phyloP scores from a whole-genome alignment of 2,113 vertebrate species.

The Noturus placidus region DNA sequence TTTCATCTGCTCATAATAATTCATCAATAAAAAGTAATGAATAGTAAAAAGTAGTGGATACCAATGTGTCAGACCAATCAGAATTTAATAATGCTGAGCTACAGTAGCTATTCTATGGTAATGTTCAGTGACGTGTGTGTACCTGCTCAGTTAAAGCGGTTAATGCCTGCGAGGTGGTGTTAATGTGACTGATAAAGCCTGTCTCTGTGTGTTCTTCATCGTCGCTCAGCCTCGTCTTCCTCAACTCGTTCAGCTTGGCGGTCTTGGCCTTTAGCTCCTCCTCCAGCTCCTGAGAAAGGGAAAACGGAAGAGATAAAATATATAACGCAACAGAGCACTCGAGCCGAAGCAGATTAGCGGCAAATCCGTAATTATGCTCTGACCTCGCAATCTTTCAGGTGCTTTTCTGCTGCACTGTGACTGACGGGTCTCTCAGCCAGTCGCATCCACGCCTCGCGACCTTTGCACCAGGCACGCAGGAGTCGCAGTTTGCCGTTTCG shows the following conservation, averaged over 20 bases:
- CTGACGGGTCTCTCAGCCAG: conserved; percentile 70
- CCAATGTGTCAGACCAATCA: neutral
- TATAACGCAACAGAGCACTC: neutral
- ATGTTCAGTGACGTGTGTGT: neutral
- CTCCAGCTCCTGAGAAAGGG: conserved; percentile 72
- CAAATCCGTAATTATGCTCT: conserved; percentile 32
- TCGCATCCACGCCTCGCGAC: conserved; percentile 72
- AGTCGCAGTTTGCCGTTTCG: conserved; percentile 74
- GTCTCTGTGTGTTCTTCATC: conserved; percentile 7
- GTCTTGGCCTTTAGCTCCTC: conserved; percentile 71
- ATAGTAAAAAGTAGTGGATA: neutral
- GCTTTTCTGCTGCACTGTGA: conserved; percentile 67
- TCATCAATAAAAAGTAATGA: neutral
- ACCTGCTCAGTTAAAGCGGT: conserved; percentile 73
- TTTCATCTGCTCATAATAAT: neutral
- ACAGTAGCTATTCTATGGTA: neutral
- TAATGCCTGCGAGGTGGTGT: conserved; percentile 63
- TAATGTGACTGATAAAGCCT: conserved; percentile 42
- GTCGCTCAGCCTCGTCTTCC: conserved; percentile 42
- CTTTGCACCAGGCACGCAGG: conserved; percentile 76
- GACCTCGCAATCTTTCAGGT: conserved; percentile 78
- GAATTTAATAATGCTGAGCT: neutral
- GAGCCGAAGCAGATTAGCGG: neutral
- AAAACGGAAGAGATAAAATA: neutral
- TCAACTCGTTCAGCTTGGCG: conserved; percentile 74